Evolutionary conservation across 1,140 invertebrate genomes (phyloP).

Genomic region (Nasonia vitripennis): DNA sequence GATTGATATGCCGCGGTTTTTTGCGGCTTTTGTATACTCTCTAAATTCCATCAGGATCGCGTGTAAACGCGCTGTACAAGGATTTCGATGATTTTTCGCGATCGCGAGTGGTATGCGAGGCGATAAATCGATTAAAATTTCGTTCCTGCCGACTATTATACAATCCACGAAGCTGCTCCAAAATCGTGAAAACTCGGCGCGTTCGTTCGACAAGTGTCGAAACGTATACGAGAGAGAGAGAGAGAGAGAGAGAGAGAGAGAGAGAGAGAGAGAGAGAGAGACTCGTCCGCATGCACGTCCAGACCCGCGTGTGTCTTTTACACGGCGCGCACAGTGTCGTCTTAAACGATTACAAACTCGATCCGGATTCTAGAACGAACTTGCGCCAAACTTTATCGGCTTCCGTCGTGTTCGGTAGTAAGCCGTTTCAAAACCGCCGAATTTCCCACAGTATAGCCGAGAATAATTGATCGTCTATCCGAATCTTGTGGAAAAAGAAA

Average conservation of each 20-base stretch:
- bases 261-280: not conserved
- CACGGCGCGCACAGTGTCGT: not conserved
- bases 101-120: not conserved
- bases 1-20: not conserved
- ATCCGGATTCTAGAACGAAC: conserved; percentile 12
- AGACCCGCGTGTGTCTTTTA: not conserved
- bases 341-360: conserved; percentile 10
- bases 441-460: no score
- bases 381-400: not conserved
- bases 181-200: not conserved
- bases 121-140: not conserved
- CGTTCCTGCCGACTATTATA: not conserved
- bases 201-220: conserved; percentile 27
- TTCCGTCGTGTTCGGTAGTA: not conserved
- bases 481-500: no score
- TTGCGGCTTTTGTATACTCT: not conserved
- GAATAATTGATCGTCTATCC: no score
- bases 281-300: conserved; percentile 5
- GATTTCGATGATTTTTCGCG: no score
- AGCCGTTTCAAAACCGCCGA: no score
- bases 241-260: no score
- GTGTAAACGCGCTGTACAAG: no score
- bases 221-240: not conserved
- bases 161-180: not conserved
- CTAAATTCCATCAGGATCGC: no score